Base-by-base conservation (phyloP, 1,140 invertebrate species). In the Drosophila asahinai region DNA sequence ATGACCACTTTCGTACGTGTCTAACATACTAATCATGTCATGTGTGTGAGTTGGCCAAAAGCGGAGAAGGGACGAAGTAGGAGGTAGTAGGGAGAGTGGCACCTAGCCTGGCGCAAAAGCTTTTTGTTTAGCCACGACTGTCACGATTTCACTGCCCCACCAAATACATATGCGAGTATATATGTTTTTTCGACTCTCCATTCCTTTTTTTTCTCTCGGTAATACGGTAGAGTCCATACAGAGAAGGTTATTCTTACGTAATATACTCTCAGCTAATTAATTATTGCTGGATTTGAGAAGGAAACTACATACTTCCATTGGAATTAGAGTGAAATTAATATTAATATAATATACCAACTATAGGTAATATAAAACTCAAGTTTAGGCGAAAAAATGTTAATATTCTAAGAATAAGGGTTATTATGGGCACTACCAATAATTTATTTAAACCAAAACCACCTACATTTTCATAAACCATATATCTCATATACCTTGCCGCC, bases 1-100 rank as follows among this genome's bases (percentile, higher is more conserved):
- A 92, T 92, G 91, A 92, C 91, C 91, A 91, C 84, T 92, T 92
- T 91, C 70, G 71, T 86, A 92, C 91, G 91, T 92, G 91, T 91
- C 84, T 75, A 91, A 92, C 83, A 92, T 92, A 86, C 91, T 92
- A 91, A 92, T 92, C 82, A 83, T 86, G 81, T 92, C 77, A 90
- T 90, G 61, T 81, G 73, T 64, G 62, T 65, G n/a, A 45, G 61
- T 70, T 80, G 77, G 74, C 70, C 70, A 43, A 58, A 38, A 52
- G 61, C 22, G 14, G 38, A 49, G 38, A 14, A 14, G 22, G 25
- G 48, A 25, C 19, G 7, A 30, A 4, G 27, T 30, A 6, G 14
- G 17, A 9, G 25, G 30, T 9, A 30, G 6, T 30, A 30, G 38
- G 33, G 43, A 36, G 58, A 33, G 25, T 6, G 33, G 54, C 54